Evolutionary conservation across 2,113 vertebrate species (phyloP), one percentile per base, ranked within the genome.

Genomic region (Sakesphorus luctuosus): DNA sequence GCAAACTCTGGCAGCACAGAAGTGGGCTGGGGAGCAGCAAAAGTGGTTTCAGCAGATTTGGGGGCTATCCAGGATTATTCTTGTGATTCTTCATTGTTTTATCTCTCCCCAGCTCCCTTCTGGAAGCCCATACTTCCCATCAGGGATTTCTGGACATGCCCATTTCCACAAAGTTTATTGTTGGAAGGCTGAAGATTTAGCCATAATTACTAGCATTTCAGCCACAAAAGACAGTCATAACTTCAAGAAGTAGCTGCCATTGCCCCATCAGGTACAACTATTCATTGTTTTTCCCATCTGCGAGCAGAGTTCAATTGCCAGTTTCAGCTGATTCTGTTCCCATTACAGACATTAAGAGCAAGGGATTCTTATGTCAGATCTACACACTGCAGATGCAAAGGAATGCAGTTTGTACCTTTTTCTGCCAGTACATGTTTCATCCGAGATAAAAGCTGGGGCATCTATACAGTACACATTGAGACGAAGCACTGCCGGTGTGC

Each of bases 401-500:
- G 33, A 76, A 79, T 44, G 21, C 5, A 77, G 56, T 40, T 82
- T 38, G 13, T 38, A 47, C 31, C 29, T 61, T 33, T 65, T 80
- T 77, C 74, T 66, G 26, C 52, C 78, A 85, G 56, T 13, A 43
- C 47, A 44, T 52, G 24, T 28, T 44, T 28, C 31, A 43, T 50
- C 40, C 78, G 79, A 85, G n/a, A 25, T n/a, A 59, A 65, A 79
- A 94, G 29, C 18, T 36, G 23, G n/a, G 33, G 25, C 47, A 23
- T 25, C 67, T 79, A 18, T 36, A 9, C 8, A 8, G 40, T 28
- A 35, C 0, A 0, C 14, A 28, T n/a, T 56, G 29, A 40, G 24
- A 40, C 55, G 61, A 82, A 62, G 31, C 21, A 20, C 23, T 95
- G 35, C 13, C 1, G 2, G 33, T 38, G 38, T 67, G 38, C n/a